Evolutionary conservation across 37 sponge, comb jelly and placozoan species (phyloP), one percentile per base, ranked within the genome.

Genomic region (Geodia barretti): DNA sequence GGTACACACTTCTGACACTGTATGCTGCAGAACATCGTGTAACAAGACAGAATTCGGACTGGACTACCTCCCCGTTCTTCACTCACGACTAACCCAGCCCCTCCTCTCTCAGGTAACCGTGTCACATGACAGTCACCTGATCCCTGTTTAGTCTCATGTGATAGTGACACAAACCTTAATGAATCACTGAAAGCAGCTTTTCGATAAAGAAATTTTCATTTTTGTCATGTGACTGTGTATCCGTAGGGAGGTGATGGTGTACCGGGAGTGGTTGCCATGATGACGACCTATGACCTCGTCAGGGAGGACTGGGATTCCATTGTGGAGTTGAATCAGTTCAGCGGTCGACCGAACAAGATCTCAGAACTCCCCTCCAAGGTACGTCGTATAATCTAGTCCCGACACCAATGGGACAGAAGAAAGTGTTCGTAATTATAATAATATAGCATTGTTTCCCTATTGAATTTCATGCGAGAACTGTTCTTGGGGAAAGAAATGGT

Each of bases 291-390:
- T 76, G 86, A 86, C 67, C 83, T 98, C 11, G 75, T 61, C 0
- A 68, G 93, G 29, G 97, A 96, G 0, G 99, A 98, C 79, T 94
- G 94, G 95, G 96, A 95, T 35, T 64, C 73, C 72, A 74, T 98
- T 11, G 31, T 79, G 17, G 96, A 96, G 64, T 64, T 98, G 60
- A 59, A 64, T 34, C 81, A 84, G 31, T 96, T 86, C 76, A 63
- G 86, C 21, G 90, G 92, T 3, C 43, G 41, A 74, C 86, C 91
- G 28, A 86, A 90, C n/a, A n/a, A 58, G 9, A 64, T 76, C 25
- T 26, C 72, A 9, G 36, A 64, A 30, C 84, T 90, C 47, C 82
- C 91, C 23, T 71, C 91, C 11, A 84, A 90, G 81, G 91, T 85
- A 32, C 23, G 23, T 19, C 4, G 4, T 40, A 4, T 32, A 39